Evolutionary conservation across 2,797 vertebrate genomes (phyloP), one percentile per base, ranked within the genome.

Genomic region (Paramormyrops hopkinsi): DNA sequence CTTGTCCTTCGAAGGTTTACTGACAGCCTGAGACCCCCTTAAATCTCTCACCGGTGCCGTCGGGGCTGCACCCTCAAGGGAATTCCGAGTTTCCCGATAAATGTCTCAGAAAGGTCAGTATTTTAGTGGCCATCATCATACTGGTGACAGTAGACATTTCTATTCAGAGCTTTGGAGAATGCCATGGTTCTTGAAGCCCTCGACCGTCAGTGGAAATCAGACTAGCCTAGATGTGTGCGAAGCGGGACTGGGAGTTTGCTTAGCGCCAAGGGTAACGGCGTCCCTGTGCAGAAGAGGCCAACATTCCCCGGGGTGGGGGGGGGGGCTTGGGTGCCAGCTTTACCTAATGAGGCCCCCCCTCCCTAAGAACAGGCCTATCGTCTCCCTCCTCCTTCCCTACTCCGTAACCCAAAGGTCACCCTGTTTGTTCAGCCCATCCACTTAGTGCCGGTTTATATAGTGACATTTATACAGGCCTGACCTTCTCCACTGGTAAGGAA

Each of bases 391-490:
- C 17, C 37, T 41, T 19, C 17, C 17, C 17, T 41, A 19, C 14
- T 93, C 92, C 93, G 92, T 93, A 93, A 92, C 90, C 91, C 76
- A 48, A 89, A 90, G 89, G 90, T 88, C 86, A 83, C 90, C 92
- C 92, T 90, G 85, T 88, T 83, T 88, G 53, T 33, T 87, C 86
- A 65, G 88, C 44, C 54, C 62, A 62, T 59, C 89, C 90, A 90
- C 89, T 84, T 88, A 89, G 84, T 94, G 91, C 92, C 91, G 93
- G 94, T 95, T 19, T 95, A 94, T 94, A 92, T 87, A 62, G 89
- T 93, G 94, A 94, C 95, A 95, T 96, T 96, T 96, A 94, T 94
- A 94, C 93, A 92, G 92, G 89, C 92, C 90, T 95, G 95, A 95
- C 96, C 95, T 96, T 96, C 94, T 93, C 93, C 93, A 89, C 93